A percentile compares a stretch with the other conserved stretches of the same genome.
Conservation (phyloP, 2,113 vertebrate species). For the Cynocephalus volans region DNA sequence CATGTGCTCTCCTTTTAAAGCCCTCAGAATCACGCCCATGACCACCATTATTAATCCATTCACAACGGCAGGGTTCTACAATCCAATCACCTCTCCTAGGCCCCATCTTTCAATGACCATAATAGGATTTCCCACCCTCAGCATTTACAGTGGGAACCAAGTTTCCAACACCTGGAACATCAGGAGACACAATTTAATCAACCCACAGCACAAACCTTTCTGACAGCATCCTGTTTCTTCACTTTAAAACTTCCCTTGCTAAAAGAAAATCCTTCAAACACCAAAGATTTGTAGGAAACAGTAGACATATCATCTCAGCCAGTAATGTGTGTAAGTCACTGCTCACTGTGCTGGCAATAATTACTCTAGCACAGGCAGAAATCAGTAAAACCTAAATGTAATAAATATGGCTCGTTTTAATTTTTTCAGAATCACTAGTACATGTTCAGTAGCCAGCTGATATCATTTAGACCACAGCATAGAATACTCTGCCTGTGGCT, state of each 20-base stretch:
- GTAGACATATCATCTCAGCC: not conserved
- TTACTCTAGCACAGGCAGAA: not conserved
- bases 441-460: not conserved
- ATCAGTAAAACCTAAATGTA: not conserved
- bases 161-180: no score
- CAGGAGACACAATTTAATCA: no score
- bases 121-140: no score
- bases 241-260: not conserved
- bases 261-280: not conserved
- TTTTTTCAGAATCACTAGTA: not conserved
- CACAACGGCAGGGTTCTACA: no score
- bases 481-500: not conserved
- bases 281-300: not conserved
- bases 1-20: no score
- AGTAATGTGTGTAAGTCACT: not conserved
- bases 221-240: not conserved
- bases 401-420: not conserved
- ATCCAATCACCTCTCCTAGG: no score
- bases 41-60: no score
- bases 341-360: not conserved
- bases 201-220: not conserved
- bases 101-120: no score
- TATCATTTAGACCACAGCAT: not conserved
- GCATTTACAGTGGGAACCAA: no score
- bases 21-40: no score